phyloP scores from a whole-genome alignment of 2,113 vertebrate species.

The Callionymus lyra region DNA sequence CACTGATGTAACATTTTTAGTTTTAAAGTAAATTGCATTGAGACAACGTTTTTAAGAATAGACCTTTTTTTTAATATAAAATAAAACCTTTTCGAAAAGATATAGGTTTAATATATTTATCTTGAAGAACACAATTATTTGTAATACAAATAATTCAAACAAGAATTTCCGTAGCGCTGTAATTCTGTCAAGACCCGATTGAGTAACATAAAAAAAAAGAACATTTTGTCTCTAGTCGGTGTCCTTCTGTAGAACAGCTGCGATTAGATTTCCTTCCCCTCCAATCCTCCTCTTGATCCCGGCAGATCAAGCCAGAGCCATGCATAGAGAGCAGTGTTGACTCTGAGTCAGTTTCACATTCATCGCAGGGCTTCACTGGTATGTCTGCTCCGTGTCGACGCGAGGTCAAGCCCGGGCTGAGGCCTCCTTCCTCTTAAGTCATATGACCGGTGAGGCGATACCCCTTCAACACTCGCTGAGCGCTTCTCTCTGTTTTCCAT shows the following conservation, averaged over 20 bases:
- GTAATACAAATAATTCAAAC: too few relatives aligned
- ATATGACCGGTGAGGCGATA: constrained; percentile 40
- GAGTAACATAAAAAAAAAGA: too few relatives aligned
- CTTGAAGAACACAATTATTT: too few relatives aligned
- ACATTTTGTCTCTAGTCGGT: neutral
- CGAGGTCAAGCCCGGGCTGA: constrained; percentile 12
- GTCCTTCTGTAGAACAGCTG: constrained; percentile 2
- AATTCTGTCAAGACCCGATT: too few relatives aligned
- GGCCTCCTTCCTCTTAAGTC: constrained; percentile 24
- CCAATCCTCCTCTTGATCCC: neutral
- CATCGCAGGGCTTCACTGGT: constrained; percentile 10
- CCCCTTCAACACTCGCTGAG: constrained; percentile 6
- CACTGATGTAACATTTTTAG: too few relatives aligned
- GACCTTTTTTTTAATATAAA: too few relatives aligned
- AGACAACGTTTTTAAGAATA: too few relatives aligned
- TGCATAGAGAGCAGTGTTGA: constrained; percentile 21
- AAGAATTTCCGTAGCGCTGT: too few relatives aligned
- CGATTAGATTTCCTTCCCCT: neutral
- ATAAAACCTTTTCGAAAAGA: too few relatives aligned
- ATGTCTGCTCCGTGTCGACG: constrained; percentile 16
- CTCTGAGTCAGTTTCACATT: constrained; percentile 6
- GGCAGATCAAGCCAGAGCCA: constrained; percentile 4
- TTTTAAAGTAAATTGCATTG: too few relatives aligned
- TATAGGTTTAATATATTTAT: too few relatives aligned
- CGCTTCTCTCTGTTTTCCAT: neutral